These are phyloP conservation scores for Manis pentadactyla DNA, from an alignment of 2,797 vertebrate species.

Conservation along the genomic window DNA sequence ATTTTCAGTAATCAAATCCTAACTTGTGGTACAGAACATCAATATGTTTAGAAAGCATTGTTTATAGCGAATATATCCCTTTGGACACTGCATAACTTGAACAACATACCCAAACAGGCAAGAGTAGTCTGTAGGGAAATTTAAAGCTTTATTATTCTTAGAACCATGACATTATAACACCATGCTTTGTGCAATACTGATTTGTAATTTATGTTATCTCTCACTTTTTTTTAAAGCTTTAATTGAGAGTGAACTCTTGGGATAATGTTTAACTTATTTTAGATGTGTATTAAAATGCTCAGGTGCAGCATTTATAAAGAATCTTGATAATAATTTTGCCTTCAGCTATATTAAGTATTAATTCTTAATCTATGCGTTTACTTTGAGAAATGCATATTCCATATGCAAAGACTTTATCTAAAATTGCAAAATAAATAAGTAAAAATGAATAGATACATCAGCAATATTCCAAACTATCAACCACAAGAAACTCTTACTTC, in stretches of 20 bases:
- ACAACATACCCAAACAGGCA: constrained; percentile 55
- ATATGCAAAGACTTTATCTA: not conserved
- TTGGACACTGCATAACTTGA: constrained; percentile 54
- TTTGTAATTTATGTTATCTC: constrained; percentile 64
- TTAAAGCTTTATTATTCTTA: constrained; percentile 75
- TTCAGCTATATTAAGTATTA: constrained; percentile 26
- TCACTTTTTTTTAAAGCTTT: constrained; percentile 53
- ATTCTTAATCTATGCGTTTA: not conserved
- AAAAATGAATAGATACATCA: not conserved
- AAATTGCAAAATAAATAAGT: constrained; percentile 34
- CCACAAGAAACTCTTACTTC: not conserved
- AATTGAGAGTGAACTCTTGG: constrained; percentile 63
- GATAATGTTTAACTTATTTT: constrained; percentile 47
- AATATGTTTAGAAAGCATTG: constrained; percentile 68
- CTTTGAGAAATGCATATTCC: not conserved
- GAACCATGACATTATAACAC: constrained; percentile 64
- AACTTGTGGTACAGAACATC: constrained; percentile 30
- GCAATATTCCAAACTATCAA: not conserved
- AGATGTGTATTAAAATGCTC: not conserved
- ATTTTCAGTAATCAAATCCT: constrained; percentile 73
- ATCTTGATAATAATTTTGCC: constrained; percentile 52
- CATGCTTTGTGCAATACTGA: not conserved
- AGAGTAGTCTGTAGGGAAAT: constrained; percentile 67
- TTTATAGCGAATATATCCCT: constrained; percentile 47
- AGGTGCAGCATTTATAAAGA: constrained; percentile 7